Base-by-base conservation (phyloP, 2,888 invertebrate genomes). In the Cancer borealis region DNA sequence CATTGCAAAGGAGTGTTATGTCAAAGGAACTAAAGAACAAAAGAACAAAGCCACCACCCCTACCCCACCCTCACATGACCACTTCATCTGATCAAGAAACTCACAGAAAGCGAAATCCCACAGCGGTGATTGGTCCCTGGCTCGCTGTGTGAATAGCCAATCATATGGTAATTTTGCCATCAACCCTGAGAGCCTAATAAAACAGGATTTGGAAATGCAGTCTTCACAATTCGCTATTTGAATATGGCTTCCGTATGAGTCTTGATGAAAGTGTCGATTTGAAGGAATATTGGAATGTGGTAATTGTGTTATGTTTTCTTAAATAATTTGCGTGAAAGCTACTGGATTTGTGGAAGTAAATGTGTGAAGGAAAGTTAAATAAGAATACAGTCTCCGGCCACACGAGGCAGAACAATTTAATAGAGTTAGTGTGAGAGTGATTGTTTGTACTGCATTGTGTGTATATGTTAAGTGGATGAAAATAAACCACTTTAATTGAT, bases 141-240 rank as follows among this genome's bases (percentile, higher is more conserved):
- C 30, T 6, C 30, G 30, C 30, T 10, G 21, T 12, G 79, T 79
- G 79, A 79, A 79, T 79, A 79, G 79, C 79, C 79, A 79, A 79
- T 79, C 79, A 79, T 79, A 79, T 79, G 79, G 79, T 79, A 79
- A 79, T 79, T 26, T 30, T 79, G 79, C 30, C 79, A 79, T 79
- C 79, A 79, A 79, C 79, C 30, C 30, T 30, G 79, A 30, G 14
- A 6, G 79, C 30, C 79, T 30, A 10, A 30, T 79, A 30, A 79
- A 79, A 79, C 79, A 79, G 30, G 30, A 79, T 79, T 79, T 30
- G 79, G 30, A 6, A 30, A 26, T 26, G 30, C 79, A 79, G 79
- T 79, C 79, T 79, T 79, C 79, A 79, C 66, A 14, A 66, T 66
- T 66, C 21, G 60, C 17, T 14, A n/a, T 21, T n/a, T 66, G 66